These are phyloP conservation scores for Pleuronectes platessa DNA, from an alignment of 2,113 vertebrate species.

Conservation along the genomic window DNA sequence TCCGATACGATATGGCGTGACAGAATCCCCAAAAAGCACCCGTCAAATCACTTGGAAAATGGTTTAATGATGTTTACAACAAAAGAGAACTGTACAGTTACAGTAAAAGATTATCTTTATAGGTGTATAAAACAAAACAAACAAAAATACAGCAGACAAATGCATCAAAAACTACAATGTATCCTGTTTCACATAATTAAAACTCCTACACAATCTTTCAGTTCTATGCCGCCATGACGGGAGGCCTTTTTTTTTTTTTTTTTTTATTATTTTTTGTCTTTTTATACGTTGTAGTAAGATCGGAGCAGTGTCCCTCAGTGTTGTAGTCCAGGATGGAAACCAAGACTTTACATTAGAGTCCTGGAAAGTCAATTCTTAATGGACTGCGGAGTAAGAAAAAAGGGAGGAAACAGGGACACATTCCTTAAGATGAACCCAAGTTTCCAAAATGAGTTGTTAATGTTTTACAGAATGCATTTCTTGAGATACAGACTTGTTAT, in stretches of 20 bases:
- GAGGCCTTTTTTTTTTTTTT: conserved; percentile 58
- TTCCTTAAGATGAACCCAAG: conserved; percentile 83
- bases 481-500: conserved; percentile 88
- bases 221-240: conserved; percentile 79
- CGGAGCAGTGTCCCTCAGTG: conserved; percentile 85
- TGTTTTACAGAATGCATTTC: conserved; percentile 81
- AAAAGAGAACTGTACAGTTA: conserved; percentile 99
- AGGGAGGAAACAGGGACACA: conserved; percentile 63
- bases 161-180: conserved; percentile 96
- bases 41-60: conserved; percentile 99
- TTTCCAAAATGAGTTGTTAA: conserved; percentile 80
- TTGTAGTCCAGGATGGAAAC: conserved; percentile 68
- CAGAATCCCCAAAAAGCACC: conserved; percentile 61
- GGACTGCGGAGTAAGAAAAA: conserved; percentile 71
- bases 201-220: conserved; percentile 91
- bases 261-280: conserved; percentile 26
- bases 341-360: conserved; percentile 73
- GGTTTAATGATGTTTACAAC: conserved; percentile 99
- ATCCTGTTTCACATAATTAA: conserved; percentile 96
- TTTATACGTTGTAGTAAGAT: conserved; percentile 75
- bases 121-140: conserved; percentile 86
- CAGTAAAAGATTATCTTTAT: conserved; percentile 96
- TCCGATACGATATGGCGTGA: not conserved
- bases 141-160: conserved; percentile 99
- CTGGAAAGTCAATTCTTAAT: conserved; percentile 58